Base-by-base conservation (phyloP, 1,140 invertebrate genomes). In the Antheraea mylitta region DNA sequence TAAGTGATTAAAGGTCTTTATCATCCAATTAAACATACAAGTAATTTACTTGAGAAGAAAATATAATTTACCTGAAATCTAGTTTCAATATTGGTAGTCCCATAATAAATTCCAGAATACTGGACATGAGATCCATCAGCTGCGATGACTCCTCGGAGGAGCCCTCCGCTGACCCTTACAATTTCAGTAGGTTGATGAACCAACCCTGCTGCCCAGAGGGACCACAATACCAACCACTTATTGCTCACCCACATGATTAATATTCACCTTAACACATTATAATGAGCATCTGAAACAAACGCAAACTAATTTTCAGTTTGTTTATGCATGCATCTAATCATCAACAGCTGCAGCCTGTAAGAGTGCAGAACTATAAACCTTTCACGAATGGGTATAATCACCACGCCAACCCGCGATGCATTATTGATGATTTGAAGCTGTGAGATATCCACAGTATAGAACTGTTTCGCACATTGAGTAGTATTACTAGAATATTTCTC, bases 201-300 rank as follows among this genome's bases (percentile, higher is more conserved):
- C 59, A 87, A 68, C 58, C 84, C 71, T 36, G 80, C 81, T 19
- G 83, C 82, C 88, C 86, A 88, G 45, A 90, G 72, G 30, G 86
- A 85, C 84, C 85, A 90, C 37, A 90, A 68, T 58, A 90, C 79
- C 58, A 85, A 0, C 86, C 86, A 90, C 60, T 83, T 81, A 13
- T 18, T 66, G 45, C 62, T 69, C 7, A 64, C 6, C 5, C 48
- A 65, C 67, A 64, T 66, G 11, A 16, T 53, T 53, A 16, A 53
- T 53, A 16, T 53, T 53, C 45, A 3, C 38, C 38, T 7, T 8
- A 42, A 53, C 5, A 16, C 45, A 53, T 10, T 9, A 13, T 11
- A 13, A 13, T 5, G 0, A 16, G 16, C 45, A 13, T 16, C 13
- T 53, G 11, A 42, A 7, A 42, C 8, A 53, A 53, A 53, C 6